Evolutionary conservation across 2,113 vertebrate genomes (phyloP).

Genomic region (human (Homo sapiens)): DNA sequence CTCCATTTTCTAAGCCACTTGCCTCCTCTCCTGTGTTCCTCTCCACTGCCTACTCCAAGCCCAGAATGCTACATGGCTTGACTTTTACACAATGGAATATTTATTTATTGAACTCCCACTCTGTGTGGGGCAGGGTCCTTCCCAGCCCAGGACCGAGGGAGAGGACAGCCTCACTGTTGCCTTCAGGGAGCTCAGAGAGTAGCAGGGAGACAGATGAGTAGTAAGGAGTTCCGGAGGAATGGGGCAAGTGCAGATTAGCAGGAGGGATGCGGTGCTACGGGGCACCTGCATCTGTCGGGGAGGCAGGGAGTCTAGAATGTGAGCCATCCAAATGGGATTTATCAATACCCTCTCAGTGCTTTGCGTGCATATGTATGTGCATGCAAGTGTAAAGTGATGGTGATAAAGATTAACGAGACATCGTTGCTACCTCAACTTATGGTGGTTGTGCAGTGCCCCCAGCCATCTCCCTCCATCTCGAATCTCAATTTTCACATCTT

Average conservation of each 20-base stretch:
- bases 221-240: neutral
- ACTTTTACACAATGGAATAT: neutral
- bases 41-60: neutral
- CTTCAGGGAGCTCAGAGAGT: neutral
- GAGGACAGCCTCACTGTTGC: neutral
- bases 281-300: neutral
- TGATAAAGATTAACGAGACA: neutral
- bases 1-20: neutral
- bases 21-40: neutral
- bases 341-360: rapidly evolving
- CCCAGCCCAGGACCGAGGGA: neutral
- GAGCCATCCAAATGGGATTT: rapidly evolving
- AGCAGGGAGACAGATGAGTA: neutral
- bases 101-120: neutral
- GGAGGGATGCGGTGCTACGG: rapidly evolving
- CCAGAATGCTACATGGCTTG: neutral
- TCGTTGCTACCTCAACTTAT: neutral
- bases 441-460: neutral
- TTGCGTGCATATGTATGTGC: neutral
- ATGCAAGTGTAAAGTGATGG: neutral
- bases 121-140: neutral
- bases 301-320: neutral
- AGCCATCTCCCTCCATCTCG: rapidly evolving
- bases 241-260: rapidly evolving
- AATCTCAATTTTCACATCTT: neutral